Evolutionary conservation across 2,113 vertebrate genomes (phyloP), one percentile per base, ranked within the genome.

Genomic region (Thinocorus orbignyianus): DNA sequence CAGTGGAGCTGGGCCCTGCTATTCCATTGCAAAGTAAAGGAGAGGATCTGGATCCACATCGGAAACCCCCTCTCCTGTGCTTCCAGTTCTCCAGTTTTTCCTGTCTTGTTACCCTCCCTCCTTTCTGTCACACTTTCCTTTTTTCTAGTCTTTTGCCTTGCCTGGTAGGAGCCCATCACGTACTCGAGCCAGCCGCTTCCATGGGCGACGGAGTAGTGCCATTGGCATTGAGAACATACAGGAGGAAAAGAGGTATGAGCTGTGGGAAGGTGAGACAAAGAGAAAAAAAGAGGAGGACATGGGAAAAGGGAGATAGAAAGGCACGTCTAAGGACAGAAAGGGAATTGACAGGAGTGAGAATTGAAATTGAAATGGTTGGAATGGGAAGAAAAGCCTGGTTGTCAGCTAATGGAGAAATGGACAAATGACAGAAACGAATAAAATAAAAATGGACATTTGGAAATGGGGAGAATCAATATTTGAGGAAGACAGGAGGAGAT

Each of bases 161-260:
- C 96, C 97, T 88, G 95, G 96, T 92, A 94, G 97, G 93, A 98
- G 97, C 84, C 97, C 97, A 18, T 97, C 97, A 54, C 95, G 94
- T 61, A 94, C 96, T 81, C 97, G 96, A 95, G 95, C 95, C 88
- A 96, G 96, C 90, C 92, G 97, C 60, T 97, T 99, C 97, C 98
- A 98, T 39, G 98, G 98, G 62, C 98, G 99, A 25, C 98, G 99
- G 92, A 99, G 99, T 97, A 99, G 99, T 82, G 99, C 99, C 81
- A 99, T 99, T 73, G 99, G 99, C 88, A 99, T 99, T 79, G 99
- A 99, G 96, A 99, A 99, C 97, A 99, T 99, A 97, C 98, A 99
- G 97, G 99, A 99, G 90, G 99, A 99, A 97, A 99, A 98, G 97
- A 99, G 99, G 99, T 99, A 97, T 54, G 96, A 88, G 74, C 48